These are phyloP conservation scores for Zosterops japonicus DNA, from an alignment of 2,113 vertebrate genomes.

Conservation along the genomic window DNA sequence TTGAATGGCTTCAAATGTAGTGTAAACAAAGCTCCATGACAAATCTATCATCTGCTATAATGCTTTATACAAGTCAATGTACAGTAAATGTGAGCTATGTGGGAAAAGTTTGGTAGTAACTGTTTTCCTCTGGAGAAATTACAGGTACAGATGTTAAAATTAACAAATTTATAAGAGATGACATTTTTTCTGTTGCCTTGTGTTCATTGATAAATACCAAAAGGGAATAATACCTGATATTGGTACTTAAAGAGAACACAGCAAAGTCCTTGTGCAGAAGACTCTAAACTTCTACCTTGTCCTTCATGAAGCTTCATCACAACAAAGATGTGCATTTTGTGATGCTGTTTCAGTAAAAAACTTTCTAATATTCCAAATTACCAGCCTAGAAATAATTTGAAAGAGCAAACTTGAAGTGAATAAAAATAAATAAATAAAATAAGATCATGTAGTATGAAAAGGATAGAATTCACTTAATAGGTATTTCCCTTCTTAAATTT, in stretches of 20 bases:
- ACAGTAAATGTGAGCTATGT: not conserved
- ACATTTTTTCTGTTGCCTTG: not conserved
- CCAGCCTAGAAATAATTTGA: not conserved
- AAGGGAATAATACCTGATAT: not conserved
- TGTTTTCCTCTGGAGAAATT: not conserved
- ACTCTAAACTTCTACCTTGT: not conserved
- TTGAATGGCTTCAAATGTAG: not conserved
- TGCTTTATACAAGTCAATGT: not conserved
- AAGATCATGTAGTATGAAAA: not conserved
- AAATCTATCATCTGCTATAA: not conserved
- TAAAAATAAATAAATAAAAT: not conserved
- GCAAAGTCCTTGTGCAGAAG: not conserved
- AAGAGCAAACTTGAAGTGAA: not conserved
- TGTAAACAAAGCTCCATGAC: not conserved
- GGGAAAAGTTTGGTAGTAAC: not conserved
- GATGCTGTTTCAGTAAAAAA: not conserved
- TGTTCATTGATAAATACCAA: not conserved
- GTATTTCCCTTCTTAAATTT: not conserved
- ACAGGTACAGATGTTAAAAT: not conserved
- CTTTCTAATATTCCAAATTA: not conserved
- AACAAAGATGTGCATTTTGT: not conserved
- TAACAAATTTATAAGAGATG: not conserved
- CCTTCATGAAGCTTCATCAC: not conserved
- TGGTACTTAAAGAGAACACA: not conserved
- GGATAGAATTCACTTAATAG: not conserved